phyloP scores from a whole-genome alignment of 2,888 invertebrate genomes.

The Dynastes hyllus region DNA sequence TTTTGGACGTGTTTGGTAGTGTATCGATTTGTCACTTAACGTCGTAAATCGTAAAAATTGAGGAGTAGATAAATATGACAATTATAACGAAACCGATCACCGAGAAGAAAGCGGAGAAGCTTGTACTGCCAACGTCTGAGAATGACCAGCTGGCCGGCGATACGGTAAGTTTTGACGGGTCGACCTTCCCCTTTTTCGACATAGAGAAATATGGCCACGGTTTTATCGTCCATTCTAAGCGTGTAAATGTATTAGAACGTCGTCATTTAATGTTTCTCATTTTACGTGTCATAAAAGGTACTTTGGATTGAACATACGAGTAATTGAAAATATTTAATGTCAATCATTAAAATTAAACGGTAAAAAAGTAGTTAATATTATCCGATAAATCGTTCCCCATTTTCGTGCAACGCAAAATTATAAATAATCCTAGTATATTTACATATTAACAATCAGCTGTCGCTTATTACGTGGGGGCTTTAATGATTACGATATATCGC shows the following conservation, averaged over 20 bases:
- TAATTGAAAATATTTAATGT: no score
- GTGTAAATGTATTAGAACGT: not conserved
- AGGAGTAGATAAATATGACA: conserved; percentile 77
- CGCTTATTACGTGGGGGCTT: not conserved
- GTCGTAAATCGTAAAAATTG: conserved; percentile 45
- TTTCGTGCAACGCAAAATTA: not conserved
- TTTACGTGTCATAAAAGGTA: not conserved
- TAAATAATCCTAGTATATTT: not conserved
- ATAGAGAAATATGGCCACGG: conserved; percentile 45
- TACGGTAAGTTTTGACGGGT: conserved; percentile 64
- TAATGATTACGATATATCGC: not conserved
- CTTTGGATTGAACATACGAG: not conserved
- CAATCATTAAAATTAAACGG: no score
- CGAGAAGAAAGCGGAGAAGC: conserved; percentile 82
- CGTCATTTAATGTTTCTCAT: no score
- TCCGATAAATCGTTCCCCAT: no score
- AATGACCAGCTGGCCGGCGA: conserved; percentile 69
- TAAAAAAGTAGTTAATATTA: no score
- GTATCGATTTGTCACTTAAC: conserved; percentile 46
- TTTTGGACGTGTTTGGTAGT: conserved; percentile 43
- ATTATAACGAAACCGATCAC: conserved; percentile 84
- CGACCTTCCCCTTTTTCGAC: conserved; percentile 15
- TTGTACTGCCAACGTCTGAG: conserved; percentile 78
- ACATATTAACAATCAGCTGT: conserved; percentile 8
- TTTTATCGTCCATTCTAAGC: not conserved